Conservation (phyloP, 2,797 vertebrate species). For the Petrocephalus schoutedeni region DNA sequence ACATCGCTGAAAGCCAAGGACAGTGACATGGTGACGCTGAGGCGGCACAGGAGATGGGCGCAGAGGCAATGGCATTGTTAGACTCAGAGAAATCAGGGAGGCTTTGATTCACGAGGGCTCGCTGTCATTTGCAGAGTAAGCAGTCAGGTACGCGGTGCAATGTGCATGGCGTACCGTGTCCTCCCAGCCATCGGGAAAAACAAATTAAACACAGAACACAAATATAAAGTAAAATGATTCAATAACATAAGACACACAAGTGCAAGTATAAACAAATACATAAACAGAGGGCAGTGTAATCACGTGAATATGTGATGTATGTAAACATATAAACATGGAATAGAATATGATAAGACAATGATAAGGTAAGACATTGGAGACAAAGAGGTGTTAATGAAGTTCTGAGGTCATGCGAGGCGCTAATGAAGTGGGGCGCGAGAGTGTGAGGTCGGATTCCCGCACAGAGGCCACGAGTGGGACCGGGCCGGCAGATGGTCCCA, state of each 20-base stretch:
- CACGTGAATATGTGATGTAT: neutral
- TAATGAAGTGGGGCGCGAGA: neutral
- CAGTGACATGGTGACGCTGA: neutral
- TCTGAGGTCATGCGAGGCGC: neutral
- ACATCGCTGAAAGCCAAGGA: neutral
- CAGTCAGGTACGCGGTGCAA: neutral
- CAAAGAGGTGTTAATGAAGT: neutral
- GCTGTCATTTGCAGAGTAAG: neutral
- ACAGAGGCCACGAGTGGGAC: neutral
- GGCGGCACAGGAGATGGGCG: neutral
- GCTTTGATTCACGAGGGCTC: neutral
- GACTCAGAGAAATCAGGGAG: neutral
- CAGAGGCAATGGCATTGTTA: neutral
- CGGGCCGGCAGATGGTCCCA: neutral
- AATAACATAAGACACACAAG: neutral
- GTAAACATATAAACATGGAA: neutral
- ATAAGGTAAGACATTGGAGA: neutral
- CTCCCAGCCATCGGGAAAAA: neutral
- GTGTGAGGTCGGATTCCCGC: neutral
- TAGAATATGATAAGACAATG: neutral
- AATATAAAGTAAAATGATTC: neutral
- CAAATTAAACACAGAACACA: neutral
- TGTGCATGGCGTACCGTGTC: neutral
- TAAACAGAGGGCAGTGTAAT: neutral
- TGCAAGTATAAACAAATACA: neutral